A percentile compares a stretch with the other conserved stretches of the same genome.
Evolutionary conservation across 2,797 vertebrate genomes (phyloP).

Genomic region (Alectoris magna): DNA sequence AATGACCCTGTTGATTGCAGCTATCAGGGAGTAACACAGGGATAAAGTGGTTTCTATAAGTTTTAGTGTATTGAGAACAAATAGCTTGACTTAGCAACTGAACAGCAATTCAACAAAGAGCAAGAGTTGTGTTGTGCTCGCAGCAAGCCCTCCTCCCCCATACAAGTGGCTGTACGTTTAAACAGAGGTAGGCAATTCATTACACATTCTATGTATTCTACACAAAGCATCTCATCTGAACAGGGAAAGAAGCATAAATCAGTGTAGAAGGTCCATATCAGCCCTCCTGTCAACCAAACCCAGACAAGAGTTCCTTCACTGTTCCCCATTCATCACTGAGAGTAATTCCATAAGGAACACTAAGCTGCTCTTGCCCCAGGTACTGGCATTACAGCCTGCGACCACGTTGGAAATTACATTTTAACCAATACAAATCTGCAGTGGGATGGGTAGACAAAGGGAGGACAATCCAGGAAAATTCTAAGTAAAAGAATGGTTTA

Average conservation of each 20-base stretch:
- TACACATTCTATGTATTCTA: background rate
- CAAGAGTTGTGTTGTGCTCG: background rate
- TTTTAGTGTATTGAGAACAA: background rate
- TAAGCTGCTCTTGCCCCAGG: background rate
- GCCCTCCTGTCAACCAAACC: background rate
- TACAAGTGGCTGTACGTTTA: background rate
- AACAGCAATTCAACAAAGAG: background rate
- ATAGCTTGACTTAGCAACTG: background rate
- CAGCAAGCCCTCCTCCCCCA: background rate
- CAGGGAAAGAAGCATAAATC: background rate
- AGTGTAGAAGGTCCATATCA: background rate
- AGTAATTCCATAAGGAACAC: background rate
- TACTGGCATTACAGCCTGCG: background rate
- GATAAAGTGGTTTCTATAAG: background rate
- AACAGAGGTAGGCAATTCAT: slow-evolving; percentile 3
- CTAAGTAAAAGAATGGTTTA: background rate
- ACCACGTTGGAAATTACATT: background rate
- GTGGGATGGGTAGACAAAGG: background rate
- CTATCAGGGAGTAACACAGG: background rate
- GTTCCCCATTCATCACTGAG: background rate
- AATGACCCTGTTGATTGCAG: slow-evolving; percentile 29
- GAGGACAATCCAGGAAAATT: background rate
- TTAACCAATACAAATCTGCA: background rate
- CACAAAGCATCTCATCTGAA: background rate
- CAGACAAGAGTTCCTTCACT: background rate